Base-by-base conservation (phyloP, 2,113 vertebrate genomes). In the Melierax canorus region DNA sequence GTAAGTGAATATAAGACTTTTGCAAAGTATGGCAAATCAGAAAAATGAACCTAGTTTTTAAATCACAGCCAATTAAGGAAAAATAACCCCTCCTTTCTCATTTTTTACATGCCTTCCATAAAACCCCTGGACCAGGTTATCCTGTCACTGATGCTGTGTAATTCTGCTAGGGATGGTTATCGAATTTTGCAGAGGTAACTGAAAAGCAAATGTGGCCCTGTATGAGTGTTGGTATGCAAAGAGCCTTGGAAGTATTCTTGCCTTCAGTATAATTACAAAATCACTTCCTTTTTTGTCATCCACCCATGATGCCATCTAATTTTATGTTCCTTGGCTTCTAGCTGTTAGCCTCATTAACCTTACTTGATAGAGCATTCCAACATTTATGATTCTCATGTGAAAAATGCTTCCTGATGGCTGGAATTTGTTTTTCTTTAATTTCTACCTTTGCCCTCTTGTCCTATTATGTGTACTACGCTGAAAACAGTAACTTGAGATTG, bases 361-460 rank as follows among this genome's bases (percentile, higher is more conserved):
- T 90, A 71, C 77, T 96, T 92, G 96, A 94, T 94, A 91, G 67
- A 92, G 32, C 2, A 1, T 97, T 96, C 95, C 95, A 96, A 51
- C 94, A 88, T 92, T 88, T 95, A 91, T 96, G 77, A 97, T 96
- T 97, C 93, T 96, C 91, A 86, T 94, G 94, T 96, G 97, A 97
- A 97, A 92, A 96, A 95, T 95, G 55, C 63, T 97, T 97, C 94
- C 96, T 96, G 93, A 92, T 0, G 48, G 58, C 88, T 96, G 91
- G 93, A 96, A 96, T 97, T 96, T 97, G 94, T 96, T 97, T 96
- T 94, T 95, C 87, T 96, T 96, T 96, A 88, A 95, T 96, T 96
- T 94, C 93, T 97, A 96, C 96, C 97, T 97, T 97, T 95, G 95
- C 95, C 94, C 91, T 95, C 94, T 93, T 97, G 94, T 96, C 78